A percentile compares a stretch with the other conserved stretches of the same genome.
phyloP scores from a whole-genome alignment of 2,113 vertebrate genomes.

The Telmatochromis sp. region DNA sequence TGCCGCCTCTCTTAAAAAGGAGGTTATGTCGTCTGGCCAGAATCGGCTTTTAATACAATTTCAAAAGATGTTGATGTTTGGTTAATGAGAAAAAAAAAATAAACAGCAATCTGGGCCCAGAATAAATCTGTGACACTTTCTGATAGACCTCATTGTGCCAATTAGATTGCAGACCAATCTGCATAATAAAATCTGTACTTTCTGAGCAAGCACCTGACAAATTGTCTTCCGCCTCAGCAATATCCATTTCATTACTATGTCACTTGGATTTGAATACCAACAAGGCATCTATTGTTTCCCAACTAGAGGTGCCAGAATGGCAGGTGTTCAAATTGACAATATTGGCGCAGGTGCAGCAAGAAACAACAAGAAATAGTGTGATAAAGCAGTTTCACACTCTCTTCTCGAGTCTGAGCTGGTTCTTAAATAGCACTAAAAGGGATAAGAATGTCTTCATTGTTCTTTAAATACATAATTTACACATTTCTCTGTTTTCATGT shows the following conservation, averaged over 20 bases:
- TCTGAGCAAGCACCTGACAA: slow-evolving; percentile 22
- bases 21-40: neutral
- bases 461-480: neutral
- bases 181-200: slow-evolving; percentile 29
- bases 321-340: slow-evolving; percentile 39
- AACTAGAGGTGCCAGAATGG: slow-evolving; percentile 1
- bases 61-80: neutral
- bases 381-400: neutral
- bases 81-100: neutral
- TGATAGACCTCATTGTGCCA: slow-evolving; percentile 19
- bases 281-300: slow-evolving; percentile 20
- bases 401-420: neutral
- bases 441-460: neutral
- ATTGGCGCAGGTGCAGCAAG: slow-evolving; percentile 22
- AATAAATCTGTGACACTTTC: neutral
- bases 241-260: slow-evolving; percentile 35
- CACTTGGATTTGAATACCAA: slow-evolving; percentile 35
- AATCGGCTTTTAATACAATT: neutral
- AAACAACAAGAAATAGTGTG: neutral
- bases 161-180: slow-evolving; percentile 17
- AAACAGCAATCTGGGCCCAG: neutral
- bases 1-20: neutral
- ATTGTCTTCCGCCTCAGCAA: slow-evolving; percentile 28
- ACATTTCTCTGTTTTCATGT: neutral
- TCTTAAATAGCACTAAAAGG: neutral